Conservation (phyloP, 2,113 vertebrate species). For the Chaetura pelagica region DNA sequence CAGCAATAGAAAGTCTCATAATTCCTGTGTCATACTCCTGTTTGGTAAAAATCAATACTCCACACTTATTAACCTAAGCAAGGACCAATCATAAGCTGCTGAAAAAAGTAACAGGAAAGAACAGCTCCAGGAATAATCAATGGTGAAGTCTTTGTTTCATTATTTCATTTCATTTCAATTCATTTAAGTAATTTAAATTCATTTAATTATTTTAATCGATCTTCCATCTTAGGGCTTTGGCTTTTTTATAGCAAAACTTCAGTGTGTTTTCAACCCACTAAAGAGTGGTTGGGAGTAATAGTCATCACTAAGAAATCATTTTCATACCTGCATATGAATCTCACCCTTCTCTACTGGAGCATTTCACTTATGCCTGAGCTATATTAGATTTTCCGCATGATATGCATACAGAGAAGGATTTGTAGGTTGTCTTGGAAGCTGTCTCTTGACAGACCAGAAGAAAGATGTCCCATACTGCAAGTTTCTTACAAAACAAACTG, state of each 20-base stretch:
- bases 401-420: background rate
- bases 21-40: background rate
- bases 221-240: background rate
- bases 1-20: background rate
- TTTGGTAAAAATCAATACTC: background rate
- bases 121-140: background rate
- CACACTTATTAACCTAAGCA: accelerated
- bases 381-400: background rate
- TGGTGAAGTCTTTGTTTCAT: background rate
- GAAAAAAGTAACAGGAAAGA: background rate
- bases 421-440: background rate
- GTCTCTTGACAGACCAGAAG: background rate
- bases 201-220: background rate
- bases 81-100: background rate
- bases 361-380: background rate
- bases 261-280: background rate
- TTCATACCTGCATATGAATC: background rate
- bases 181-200: background rate
- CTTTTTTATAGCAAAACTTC: slow-evolving; percentile 16
- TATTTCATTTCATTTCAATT: background rate
- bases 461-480: background rate
- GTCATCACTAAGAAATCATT: background rate
- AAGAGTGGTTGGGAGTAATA: background rate
- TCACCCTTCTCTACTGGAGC: background rate
- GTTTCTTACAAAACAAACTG: background rate